phyloP scores from a whole-genome alignment of 2,113 vertebrate genomes.

The Microcebus jonahi region DNA sequence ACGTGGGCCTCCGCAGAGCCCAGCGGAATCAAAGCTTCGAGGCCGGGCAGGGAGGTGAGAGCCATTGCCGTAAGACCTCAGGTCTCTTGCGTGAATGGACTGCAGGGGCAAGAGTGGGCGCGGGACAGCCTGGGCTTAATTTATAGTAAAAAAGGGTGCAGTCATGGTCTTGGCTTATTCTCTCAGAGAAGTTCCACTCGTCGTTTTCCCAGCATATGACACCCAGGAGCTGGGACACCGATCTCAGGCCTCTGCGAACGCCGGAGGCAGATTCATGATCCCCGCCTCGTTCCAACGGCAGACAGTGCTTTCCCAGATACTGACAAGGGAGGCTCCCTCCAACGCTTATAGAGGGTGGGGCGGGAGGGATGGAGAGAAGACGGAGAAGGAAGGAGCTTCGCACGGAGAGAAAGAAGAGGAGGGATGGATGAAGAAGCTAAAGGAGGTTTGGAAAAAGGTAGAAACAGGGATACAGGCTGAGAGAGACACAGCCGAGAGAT shows the following conservation, averaged over 20 bases:
- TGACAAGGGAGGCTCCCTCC: constrained; percentile 68
- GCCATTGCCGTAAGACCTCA: too few species aligned
- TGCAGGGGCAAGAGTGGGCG: too few species aligned
- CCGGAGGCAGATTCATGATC: background rate
- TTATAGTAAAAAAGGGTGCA: too few species aligned
- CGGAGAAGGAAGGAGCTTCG: background rate
- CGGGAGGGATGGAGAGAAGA: background rate
- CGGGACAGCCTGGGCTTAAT: too few species aligned
- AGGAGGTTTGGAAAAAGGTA: background rate
- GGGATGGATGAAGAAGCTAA: background rate
- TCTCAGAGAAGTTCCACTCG: background rate
- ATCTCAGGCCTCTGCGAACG: background rate
- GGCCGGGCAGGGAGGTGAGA: too few species aligned
- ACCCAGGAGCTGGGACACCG: background rate
- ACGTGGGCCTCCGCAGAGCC: too few species aligned
- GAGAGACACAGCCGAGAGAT: background rate
- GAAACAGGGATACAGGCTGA: background rate
- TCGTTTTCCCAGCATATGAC: background rate
- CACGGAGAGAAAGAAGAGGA: background rate
- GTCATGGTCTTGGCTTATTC: background rate
- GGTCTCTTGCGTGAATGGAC: too few species aligned
- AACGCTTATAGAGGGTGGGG: background rate
- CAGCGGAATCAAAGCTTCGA: too few species aligned
- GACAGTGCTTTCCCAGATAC: constrained; percentile 67
- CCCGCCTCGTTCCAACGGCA: background rate